Conservation (phyloP, 2,888 invertebrate genomes). For the Drosophila subquinaria region DNA sequence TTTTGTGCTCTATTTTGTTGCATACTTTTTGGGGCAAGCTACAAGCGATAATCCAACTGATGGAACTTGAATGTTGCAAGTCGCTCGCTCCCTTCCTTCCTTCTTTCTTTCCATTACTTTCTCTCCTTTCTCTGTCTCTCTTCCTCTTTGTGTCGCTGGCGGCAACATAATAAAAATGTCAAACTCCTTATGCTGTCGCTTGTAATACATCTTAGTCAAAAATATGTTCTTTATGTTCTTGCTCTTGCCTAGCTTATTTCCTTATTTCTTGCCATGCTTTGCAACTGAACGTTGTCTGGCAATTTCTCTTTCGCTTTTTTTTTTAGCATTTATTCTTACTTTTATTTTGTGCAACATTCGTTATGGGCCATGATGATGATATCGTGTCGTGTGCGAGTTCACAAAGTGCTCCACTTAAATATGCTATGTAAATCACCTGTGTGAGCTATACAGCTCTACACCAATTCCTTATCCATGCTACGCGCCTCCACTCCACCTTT, state of each 20-base stretch:
- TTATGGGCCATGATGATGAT: conserved; percentile 66
- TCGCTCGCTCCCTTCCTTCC: background rate
- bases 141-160: conserved; percentile 21
- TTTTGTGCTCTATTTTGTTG: conserved; percentile 37
- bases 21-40: conserved; percentile 17
- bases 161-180: conserved; percentile 78
- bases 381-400: conserved; percentile 61
- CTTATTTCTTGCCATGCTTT: conserved; percentile 31
- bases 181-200: conserved; percentile 79
- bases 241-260: conserved; percentile 52
- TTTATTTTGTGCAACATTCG: conserved; percentile 69
- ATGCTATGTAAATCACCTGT: conserved; percentile 82
- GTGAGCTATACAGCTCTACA: conserved; percentile 59
- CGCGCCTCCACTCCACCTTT: background rate
- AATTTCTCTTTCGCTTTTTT: conserved; percentile 12
- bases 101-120: background rate
- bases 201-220: conserved; percentile 80
- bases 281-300: conserved; percentile 25
- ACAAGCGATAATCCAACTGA: conserved; percentile 33
- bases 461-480: conserved; percentile 48
- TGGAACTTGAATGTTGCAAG: conserved; percentile 44
- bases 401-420: conserved; percentile 81
- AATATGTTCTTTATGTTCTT: conserved; percentile 67
- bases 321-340: conserved; percentile 19
- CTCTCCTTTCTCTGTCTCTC: background rate